A percentile compares a stretch with the other conserved stretches of the same genome.
phyloP scores from a whole-genome alignment of 2,113 vertebrate species.

The Henicopernis longicauda region DNA sequence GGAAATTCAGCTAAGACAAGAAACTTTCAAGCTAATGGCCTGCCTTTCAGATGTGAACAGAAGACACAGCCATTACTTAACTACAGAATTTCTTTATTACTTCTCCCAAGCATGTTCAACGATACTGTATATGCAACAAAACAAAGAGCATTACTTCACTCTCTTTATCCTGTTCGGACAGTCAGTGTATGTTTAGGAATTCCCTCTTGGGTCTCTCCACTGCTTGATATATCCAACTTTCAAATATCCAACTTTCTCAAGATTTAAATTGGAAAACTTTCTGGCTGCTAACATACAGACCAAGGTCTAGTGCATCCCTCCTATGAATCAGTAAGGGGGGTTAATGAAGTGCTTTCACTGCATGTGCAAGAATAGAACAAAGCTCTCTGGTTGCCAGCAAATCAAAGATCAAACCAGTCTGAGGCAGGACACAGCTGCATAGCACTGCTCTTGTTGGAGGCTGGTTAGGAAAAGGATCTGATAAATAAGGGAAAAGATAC shows the following conservation, averaged over 20 bases:
- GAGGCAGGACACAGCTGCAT: neutral
- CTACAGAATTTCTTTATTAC: neutral
- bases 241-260: neutral
- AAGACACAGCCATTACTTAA: neutral
- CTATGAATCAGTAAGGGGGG: neutral
- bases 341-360: slow-evolving; percentile 28
- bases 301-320: neutral
- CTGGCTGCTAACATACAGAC: neutral
- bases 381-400: slow-evolving; percentile 1
- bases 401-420: slow-evolving; percentile 2
- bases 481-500: neutral
- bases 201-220: neutral
- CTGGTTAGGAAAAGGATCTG: neutral
- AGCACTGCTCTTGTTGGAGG: neutral
- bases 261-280: slow-evolving; percentile 45
- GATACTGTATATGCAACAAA: neutral
- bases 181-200: neutral
- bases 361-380: neutral
- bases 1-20: neutral
- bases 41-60: neutral
- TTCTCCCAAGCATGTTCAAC: neutral
- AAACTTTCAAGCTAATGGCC: neutral
- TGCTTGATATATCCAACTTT: neutral
- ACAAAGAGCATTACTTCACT: neutral
- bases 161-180: neutral